Base-by-base conservation (phyloP, 2,797 vertebrate genomes). In the Megalops cyprinoides region DNA sequence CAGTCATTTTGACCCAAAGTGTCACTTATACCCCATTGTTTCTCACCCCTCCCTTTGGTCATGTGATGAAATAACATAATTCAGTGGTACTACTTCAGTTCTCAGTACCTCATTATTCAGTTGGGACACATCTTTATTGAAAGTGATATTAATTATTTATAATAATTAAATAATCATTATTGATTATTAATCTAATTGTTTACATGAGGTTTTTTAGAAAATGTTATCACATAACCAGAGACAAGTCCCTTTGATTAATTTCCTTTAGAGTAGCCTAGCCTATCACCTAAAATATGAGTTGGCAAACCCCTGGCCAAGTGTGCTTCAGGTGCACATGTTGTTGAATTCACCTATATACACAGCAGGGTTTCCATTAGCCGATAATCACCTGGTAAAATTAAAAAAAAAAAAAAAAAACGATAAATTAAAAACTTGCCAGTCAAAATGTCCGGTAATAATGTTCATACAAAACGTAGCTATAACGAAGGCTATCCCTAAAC, bases 311-410 rank as follows among this genome's bases (percentile, higher is more conserved):
- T n/a, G 34, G 39, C 67, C 67, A 7, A n/a, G 10, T 67, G 37
- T 39, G n/a, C 37, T 71, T 18, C 4, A 18, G 23, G 2, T 44
- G 39, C 39, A 71, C 20, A 23, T 20, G n/a, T 44, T 44, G 20
- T 39, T 71, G 67, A 71, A 71, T 42, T 28, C 31, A 65, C 4
- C 23, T 65, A 34, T 14, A 65, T 34, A 65, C 37, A 34, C 31
- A 34, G 55, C 25, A 58, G 58, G 2, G 31, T n/a, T n/a, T n/a
- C n/a, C n/a, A n/a, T n/a, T n/a, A n/a, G n/a, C n/a, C n/a, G n/a
- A n/a, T n/a, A n/a, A n/a, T n/a, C n/a, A n/a, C 84, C 37, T 25
- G 74, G n/a, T 25, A 58, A 58, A n/a, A 58, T 55, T 20, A 55
- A 58, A n/a, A 58, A 58, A n/a, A 58, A 58, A n/a, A 58, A n/a